Base-by-base conservation (phyloP, 2,888 invertebrate species). In the Drosophila affinis region DNA sequence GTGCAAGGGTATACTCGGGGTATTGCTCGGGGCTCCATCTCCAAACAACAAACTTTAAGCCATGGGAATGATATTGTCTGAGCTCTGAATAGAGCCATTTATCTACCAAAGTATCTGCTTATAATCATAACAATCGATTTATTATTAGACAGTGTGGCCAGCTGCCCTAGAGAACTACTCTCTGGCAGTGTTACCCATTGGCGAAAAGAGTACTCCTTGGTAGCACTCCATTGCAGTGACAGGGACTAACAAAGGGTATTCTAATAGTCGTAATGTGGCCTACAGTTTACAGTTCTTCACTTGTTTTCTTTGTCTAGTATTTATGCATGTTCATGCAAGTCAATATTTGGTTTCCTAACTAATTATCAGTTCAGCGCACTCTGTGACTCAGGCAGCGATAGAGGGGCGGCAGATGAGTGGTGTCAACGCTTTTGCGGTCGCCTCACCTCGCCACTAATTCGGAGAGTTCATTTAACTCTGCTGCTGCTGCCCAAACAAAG, bases 341-440 rank as follows among this genome's bases (percentile, higher is more conserved):
- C 78, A 87, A 88, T 84, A 87, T 84, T 84, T 87, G 83, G 81
- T 75, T 88, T 80, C 75, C 72, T 72, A 78, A 87, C 87, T 87
- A 84, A 88, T 84, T 88, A 84, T 87, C 84, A 87, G 88, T 88
- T 84, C 84, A 88, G 84, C 88, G 88, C 88, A 83, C 84, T 86
- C 68, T 76, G 68, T 39, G 56, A 46, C 32, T 63, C 21, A n/a
- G 47, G 18, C 71, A 39, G 12, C 12, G 62, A 62, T 59, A 58
- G 56, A 49, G 57, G 21, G 21, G 21, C 21, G 3, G 29, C 48
- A 49, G 64, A 49, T 48, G 58, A 86, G 70, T 74, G 86, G 70
- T 74, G 86, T 73, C 75, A 81, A 78, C 83, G 80, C 71, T 75
- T 72, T 68, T 61, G 62, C 55, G 67, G 62, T 72, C 48, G 62